phyloP scores from a whole-genome alignment of 2,797 vertebrate species.

The Epinephelus awoara region DNA sequence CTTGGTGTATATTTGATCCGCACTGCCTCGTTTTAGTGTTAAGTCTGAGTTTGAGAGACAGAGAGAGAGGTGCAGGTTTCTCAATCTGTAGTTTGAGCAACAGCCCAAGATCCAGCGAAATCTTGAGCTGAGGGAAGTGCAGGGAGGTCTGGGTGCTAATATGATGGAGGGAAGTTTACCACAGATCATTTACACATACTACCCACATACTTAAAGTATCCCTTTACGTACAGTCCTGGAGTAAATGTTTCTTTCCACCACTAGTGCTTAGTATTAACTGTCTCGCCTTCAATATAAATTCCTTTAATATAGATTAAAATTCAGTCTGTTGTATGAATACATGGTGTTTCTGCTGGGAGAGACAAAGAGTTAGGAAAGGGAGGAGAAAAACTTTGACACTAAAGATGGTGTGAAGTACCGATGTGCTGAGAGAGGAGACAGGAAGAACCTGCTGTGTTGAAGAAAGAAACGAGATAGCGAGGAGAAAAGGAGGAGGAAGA shows the following conservation, averaged over 20 bases:
- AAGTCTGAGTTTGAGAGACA: too few species aligned
- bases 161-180: too few species aligned
- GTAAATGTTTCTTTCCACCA: neutral
- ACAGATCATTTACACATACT: too few species aligned
- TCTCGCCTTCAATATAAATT: neutral
- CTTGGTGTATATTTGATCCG: too few species aligned
- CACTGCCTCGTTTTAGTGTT: too few species aligned
- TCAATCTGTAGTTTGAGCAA: too few species aligned
- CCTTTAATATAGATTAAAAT: slow-evolving; percentile 9
- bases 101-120: too few species aligned
- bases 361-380: slow-evolving; percentile 4
- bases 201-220: too few species aligned
- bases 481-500: slow-evolving; percentile 16
- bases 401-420: neutral
- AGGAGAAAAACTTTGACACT: slow-evolving; percentile 11
- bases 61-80: too few species aligned
- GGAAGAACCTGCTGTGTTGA: slow-evolving; percentile 19
- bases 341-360: slow-evolving; percentile 22
- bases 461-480: slow-evolving; percentile 9
- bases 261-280: neutral
- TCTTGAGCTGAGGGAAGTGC: too few species aligned
- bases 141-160: too few species aligned
- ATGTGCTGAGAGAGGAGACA: slow-evolving; percentile 21
- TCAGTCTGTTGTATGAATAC: slow-evolving; percentile 8
- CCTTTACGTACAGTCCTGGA: neutral